Conservation (phyloP, 2,113 vertebrate genomes). For the Philantomba maxwellii region DNA sequence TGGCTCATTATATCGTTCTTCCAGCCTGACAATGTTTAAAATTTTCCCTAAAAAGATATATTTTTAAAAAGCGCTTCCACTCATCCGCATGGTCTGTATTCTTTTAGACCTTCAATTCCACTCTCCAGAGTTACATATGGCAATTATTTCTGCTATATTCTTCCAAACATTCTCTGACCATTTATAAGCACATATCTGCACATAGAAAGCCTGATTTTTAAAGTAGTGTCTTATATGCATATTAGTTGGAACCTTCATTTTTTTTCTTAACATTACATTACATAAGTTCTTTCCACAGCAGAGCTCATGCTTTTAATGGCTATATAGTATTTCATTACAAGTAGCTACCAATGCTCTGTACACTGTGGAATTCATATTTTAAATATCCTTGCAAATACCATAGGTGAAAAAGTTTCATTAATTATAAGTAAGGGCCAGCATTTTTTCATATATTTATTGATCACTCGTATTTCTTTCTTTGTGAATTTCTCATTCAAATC, state of each 20-base stretch:
- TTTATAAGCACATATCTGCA: neutral
- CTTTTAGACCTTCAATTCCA: neutral
- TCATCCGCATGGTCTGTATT: neutral
- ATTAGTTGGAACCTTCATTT: neutral
- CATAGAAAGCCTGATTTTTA: neutral
- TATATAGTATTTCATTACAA: neutral
- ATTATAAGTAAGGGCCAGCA: neutral
- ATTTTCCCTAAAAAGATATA: neutral
- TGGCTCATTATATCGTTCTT: neutral
- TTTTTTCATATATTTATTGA: neutral
- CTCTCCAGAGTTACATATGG: neutral
- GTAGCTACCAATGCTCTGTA: neutral
- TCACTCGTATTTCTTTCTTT: neutral
- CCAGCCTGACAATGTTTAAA: neutral
- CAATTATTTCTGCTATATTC: neutral
- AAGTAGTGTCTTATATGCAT: neutral
- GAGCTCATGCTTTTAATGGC: neutral
- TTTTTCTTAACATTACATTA: neutral
- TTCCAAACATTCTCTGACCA: neutral
- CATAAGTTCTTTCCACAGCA: neutral
- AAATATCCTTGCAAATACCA: neutral
- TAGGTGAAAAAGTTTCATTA: neutral
- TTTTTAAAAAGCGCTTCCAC: neutral
- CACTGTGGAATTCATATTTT: neutral
- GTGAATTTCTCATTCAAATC: neutral